phyloP scores from a whole-genome alignment of 2,888 invertebrate genomes.

The Trachelus troglodyta region DNA sequence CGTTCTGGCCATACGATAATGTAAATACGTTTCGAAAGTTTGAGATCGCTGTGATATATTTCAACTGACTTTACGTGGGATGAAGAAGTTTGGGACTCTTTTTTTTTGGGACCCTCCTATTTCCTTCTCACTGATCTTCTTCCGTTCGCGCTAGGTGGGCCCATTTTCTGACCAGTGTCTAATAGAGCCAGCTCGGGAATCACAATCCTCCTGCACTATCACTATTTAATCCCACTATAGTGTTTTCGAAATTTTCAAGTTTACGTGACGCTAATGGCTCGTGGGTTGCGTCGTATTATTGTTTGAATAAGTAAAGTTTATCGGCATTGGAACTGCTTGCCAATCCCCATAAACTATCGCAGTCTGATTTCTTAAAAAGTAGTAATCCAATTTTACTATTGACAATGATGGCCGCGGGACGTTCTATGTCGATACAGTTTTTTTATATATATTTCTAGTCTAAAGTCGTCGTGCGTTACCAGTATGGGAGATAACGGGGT shows the following conservation, averaged over 20 bases:
- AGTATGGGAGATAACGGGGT: background rate
- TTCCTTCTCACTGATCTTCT: background rate
- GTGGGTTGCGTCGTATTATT: conserved; percentile 4
- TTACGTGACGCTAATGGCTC: conserved; percentile 20
- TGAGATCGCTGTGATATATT: background rate
- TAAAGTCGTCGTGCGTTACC: background rate
- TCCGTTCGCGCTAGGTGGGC: conserved; percentile 18
- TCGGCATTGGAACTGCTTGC: background rate
- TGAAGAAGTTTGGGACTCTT: background rate
- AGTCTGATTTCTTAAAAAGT: background rate
- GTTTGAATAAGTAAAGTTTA: conserved; percentile 21
- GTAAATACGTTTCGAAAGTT: background rate
- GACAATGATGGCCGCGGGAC: background rate
- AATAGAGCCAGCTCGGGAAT: conserved; percentile 9
- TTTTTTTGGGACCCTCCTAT: background rate
- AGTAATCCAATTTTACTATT: conserved; percentile 1
- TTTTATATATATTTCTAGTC: background rate
- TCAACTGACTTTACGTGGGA: background rate
- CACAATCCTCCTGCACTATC: background rate
- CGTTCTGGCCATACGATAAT: background rate
- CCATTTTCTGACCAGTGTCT: background rate
- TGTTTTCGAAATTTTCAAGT: conserved; percentile 11
- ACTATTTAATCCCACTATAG: background rate
- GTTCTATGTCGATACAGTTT: background rate
- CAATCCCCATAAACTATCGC: conserved; percentile 12